Base-by-base conservation (phyloP, 2,888 invertebrate genomes). In the Pasiphila rectangulata region DNA sequence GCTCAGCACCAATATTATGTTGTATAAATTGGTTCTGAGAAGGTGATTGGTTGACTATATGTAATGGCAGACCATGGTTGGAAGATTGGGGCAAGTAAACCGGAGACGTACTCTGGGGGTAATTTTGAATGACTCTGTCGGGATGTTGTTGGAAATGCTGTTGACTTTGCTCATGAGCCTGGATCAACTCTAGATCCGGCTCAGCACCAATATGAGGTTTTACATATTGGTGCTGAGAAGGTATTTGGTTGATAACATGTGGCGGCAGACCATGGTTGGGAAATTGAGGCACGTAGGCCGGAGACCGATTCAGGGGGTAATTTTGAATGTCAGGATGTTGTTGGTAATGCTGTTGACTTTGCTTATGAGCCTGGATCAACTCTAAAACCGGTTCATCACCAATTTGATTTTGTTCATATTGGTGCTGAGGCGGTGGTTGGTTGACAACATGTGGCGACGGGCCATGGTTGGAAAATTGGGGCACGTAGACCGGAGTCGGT, bases 131-230 rank as follows among this genome's bases (percentile, higher is more conserved):
- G n/a, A n/a, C n/a, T n/a, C n/a, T n/a, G 12, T 37, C 12, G 7
- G 27, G 10, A 6, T 13, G 27, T 10, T 25, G 42, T 25, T 20
- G 38, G 12, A 45, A 36, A n/a, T n/a, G n/a, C n/a, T n/a, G n/a
- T n/a, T n/a, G n/a, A n/a, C n/a, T n/a, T n/a, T n/a, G n/a, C n/a
- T n/a, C n/a, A n/a, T n/a, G n/a, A n/a, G n/a, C n/a, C n/a, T n/a
- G n/a, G n/a, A n/a, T n/a, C n/a, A n/a, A n/a, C n/a, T n/a, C n/a
- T n/a, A n/a, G n/a, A n/a, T n/a, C n/a, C n/a, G n/a, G n/a, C n/a
- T n/a, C n/a, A n/a, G n/a, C n/a, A n/a, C n/a, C n/a, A n/a, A n/a
- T n/a, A n/a, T n/a, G n/a, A n/a, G n/a, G n/a, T n/a, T n/a, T n/a
- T n/a, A n/a, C n/a, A n/a, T n/a, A n/a, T n/a, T n/a, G n/a, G n/a